Conservation (phyloP, 2,113 vertebrate species). For the Edolisoma coerulescens region DNA sequence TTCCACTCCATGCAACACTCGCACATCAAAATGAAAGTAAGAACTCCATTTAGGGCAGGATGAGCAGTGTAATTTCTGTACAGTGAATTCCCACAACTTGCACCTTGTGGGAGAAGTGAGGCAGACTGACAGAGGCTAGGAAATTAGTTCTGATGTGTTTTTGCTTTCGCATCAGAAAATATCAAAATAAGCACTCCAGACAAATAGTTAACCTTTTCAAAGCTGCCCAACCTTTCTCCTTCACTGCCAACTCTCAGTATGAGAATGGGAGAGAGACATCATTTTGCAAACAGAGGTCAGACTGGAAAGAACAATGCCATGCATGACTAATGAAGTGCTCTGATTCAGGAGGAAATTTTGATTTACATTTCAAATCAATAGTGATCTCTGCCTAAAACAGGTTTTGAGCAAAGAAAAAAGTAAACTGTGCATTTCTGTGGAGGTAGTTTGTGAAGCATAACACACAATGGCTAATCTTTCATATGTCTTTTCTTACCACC, state of each 20-base stretch:
- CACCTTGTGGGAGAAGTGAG: not conserved
- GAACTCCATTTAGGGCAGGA: not conserved
- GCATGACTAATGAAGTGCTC: constrained; percentile 54
- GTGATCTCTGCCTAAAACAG: constrained; percentile 12
- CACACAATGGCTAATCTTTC: not conserved
- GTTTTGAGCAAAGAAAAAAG: constrained; percentile 32
- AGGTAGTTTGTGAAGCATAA: constrained; percentile 31
- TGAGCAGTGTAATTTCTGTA: not conserved
- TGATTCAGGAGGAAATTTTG: constrained; percentile 45
- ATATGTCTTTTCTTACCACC: not conserved
- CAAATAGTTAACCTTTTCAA: constrained; percentile 47
- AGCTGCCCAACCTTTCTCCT: constrained; percentile 27
- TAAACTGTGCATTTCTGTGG: constrained; percentile 42
- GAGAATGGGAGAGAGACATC: constrained; percentile 30
- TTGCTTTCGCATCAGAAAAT: constrained; percentile 47
- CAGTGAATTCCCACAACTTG: constrained; percentile 4
- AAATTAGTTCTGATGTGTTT: constrained; percentile 51
- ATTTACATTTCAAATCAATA: constrained; percentile 68
- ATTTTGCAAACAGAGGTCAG: constrained; percentile 54
- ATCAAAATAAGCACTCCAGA: constrained; percentile 53
- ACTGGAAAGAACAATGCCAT: constrained; percentile 26
- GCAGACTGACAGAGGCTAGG: not conserved
- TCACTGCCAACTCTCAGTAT: not conserved
- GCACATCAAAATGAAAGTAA: constrained; percentile 27
- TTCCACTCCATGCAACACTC: not conserved